A percentile compares a stretch with the other conserved stretches of the same genome.
Conservation (phyloP, 2,888 invertebrate species). For the Sarcophaga subvicina region DNA sequence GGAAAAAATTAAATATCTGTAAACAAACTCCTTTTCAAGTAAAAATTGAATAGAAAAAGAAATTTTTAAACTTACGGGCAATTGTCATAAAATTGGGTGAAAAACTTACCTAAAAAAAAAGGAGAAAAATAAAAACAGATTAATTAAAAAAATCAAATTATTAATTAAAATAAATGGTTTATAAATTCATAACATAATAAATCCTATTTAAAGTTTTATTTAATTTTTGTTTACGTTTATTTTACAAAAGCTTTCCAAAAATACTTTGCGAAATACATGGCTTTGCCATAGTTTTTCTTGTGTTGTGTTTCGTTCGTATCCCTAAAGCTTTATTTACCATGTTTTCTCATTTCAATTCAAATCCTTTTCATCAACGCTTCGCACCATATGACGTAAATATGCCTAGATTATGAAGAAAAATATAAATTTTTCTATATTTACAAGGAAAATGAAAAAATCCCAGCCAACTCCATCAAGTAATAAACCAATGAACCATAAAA, state of each 20-base stretch:
- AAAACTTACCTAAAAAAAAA: slow-evolving; percentile 56
- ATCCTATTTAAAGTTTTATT: background rate
- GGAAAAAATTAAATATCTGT: no score
- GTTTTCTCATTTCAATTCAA: background rate
- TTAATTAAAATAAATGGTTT: background rate
- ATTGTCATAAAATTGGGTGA: background rate
- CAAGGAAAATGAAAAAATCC: background rate
- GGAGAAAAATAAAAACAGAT: background rate
- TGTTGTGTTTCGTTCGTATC: background rate
- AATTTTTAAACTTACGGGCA: no score
- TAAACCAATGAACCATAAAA: slow-evolving; percentile 59
- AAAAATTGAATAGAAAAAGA: no score
- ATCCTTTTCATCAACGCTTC: background rate
- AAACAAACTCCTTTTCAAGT: no score
- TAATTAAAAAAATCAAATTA: background rate
- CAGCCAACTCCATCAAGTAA: slow-evolving; percentile 20
- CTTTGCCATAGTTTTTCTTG: background rate
- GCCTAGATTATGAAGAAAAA: background rate
- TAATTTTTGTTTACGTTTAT: no score
- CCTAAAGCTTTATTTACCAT: background rate
- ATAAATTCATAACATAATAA: background rate
- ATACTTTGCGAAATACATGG: background rate
- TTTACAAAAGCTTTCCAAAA: no score
- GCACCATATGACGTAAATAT: slow-evolving; percentile 3
- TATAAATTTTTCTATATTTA: slow-evolving; percentile 12